These are phyloP conservation scores for Micropterix aruncella DNA, from an alignment of 2,888 invertebrate species.

Conservation along the genomic window DNA sequence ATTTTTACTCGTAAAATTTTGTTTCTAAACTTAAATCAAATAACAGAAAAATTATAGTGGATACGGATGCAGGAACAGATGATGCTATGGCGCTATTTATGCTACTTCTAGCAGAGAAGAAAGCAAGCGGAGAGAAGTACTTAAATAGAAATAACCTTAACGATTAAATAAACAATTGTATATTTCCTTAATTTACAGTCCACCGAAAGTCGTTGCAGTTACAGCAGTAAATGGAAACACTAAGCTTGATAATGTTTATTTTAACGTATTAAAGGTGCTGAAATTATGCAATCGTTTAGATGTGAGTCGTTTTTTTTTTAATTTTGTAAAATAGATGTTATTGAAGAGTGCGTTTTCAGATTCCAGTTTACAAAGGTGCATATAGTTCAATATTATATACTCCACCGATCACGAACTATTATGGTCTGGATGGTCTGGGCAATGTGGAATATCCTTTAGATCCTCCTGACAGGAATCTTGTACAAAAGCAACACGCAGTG, in stretches of 20 bases:
- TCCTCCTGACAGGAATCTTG: conserved; percentile 21
- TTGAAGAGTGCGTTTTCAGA: conserved; percentile 25
- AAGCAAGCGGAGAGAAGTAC: no score
- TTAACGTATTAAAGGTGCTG: conserved; percentile 47
- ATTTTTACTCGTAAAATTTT: no score
- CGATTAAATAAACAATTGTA: no score
- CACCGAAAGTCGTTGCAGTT: conserved; percentile 40
- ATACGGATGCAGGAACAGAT: conserved; percentile 51
- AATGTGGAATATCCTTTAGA: conserved; percentile 26
- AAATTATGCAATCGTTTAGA: conserved; percentile 28
- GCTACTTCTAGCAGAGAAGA: conserved; percentile 35
- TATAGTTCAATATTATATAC: conserved; percentile 20
- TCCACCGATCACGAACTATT: conserved; percentile 18
- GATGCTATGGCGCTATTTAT: conserved; percentile 48
- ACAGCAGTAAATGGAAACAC: conserved; percentile 58
- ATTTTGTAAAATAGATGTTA: no score
- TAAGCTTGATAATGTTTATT: conserved; percentile 38
- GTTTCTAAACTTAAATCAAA: no score
- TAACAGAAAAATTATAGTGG: conserved; percentile 28
- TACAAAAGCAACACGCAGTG: conserved; percentile 36
- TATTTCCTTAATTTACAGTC: no score
- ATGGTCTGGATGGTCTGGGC: conserved; percentile 49
- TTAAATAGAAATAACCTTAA: no score
- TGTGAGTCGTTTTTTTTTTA: no score
- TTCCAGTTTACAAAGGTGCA: conserved; percentile 46